These are phyloP conservation scores for Podargus strigoides DNA, from an alignment of 2,797 vertebrate species.

Conservation along the genomic window DNA sequence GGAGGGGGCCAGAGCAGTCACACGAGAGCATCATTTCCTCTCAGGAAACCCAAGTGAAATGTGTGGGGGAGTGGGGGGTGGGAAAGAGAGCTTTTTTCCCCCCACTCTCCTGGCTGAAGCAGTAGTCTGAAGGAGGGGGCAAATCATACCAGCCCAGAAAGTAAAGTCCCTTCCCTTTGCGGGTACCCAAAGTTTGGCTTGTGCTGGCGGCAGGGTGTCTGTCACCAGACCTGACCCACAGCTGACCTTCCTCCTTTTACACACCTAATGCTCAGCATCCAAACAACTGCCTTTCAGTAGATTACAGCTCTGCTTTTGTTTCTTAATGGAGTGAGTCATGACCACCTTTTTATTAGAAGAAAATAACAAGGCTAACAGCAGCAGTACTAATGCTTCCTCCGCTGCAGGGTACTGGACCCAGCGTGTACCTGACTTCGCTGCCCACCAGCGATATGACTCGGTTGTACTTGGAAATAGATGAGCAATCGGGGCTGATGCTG, in stretches of 20 bases:
- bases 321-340: slow-evolving; percentile 59
- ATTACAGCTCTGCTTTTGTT: slow-evolving; percentile 57
- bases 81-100: neutral
- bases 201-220: neutral
- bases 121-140: neutral
- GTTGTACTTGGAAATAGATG: neutral
- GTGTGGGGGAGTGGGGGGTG: neutral
- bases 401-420: slow-evolving; percentile 20
- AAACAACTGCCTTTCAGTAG: slow-evolving; percentile 44
- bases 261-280: slow-evolving; percentile 12
- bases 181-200: neutral
- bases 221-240: neutral
- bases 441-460: slow-evolving; percentile 10
- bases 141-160: neutral
- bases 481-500: neutral
- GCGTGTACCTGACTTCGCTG: slow-evolving; percentile 30
- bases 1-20: neutral
- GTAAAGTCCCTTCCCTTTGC: neutral
- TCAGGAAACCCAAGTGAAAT: slow-evolving; percentile 38
- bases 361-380: slow-evolving; percentile 38
- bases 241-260: slow-evolving; percentile 53
- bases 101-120: neutral
- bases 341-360: slow-evolving; percentile 62
- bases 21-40: slow-evolving; percentile 23
- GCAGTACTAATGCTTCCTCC: slow-evolving; percentile 11